Evolutionary conservation across 2,888 invertebrate species (phyloP).

Genomic region (Drosophila stalkeri): DNA sequence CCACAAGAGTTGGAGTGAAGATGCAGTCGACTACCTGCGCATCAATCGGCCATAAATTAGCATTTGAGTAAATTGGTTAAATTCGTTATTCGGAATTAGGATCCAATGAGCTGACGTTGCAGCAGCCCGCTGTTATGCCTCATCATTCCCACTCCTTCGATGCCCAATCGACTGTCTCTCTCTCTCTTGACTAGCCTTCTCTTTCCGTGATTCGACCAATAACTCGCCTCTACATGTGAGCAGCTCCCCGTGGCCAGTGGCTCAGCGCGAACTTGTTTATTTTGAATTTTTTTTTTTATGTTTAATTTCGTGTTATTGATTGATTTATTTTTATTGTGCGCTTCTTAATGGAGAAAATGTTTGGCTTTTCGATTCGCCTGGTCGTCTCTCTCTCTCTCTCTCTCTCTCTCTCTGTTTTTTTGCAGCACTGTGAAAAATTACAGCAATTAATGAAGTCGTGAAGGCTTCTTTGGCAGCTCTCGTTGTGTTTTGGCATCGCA

Average conservation of each 20-base stretch:
- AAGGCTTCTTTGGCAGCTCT: slow-evolving; percentile 50
- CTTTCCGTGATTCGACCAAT: slow-evolving; percentile 51
- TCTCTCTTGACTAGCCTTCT: slow-evolving; percentile 7
- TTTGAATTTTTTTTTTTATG: slow-evolving; percentile 67
- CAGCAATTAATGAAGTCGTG: slow-evolving; percentile 64
- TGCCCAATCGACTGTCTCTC: slow-evolving; percentile 1
- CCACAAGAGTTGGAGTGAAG: slow-evolving; percentile 8
- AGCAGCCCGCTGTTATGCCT: slow-evolving; percentile 53
- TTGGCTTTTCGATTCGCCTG: slow-evolving; percentile 38
- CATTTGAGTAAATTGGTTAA: slow-evolving; percentile 85
- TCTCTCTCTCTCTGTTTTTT: slow-evolving; percentile 6
- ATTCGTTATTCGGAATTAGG: slow-evolving; percentile 84
- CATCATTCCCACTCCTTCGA: slow-evolving; percentile 32
- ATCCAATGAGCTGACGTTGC: slow-evolving; percentile 75
- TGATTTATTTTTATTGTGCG: slow-evolving; percentile 80
- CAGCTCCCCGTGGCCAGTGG: slow-evolving; percentile 48
- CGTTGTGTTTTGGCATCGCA: slow-evolving; percentile 12
- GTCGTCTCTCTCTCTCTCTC: background rate
- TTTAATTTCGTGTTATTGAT: slow-evolving; percentile 79
- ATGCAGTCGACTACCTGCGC: slow-evolving; percentile 79
- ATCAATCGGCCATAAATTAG: slow-evolving; percentile 84
- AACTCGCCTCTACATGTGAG: slow-evolving; percentile 55
- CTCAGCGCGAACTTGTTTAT: slow-evolving; percentile 66
- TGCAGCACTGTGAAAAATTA: slow-evolving; percentile 61
- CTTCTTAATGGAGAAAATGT: slow-evolving; percentile 70